Percentiles rank a stretch among this genome's conserved stretches.
These are phyloP conservation scores for Campodea augens DNA, from an alignment of 1,140 invertebrate species.

Conservation along the genomic window DNA sequence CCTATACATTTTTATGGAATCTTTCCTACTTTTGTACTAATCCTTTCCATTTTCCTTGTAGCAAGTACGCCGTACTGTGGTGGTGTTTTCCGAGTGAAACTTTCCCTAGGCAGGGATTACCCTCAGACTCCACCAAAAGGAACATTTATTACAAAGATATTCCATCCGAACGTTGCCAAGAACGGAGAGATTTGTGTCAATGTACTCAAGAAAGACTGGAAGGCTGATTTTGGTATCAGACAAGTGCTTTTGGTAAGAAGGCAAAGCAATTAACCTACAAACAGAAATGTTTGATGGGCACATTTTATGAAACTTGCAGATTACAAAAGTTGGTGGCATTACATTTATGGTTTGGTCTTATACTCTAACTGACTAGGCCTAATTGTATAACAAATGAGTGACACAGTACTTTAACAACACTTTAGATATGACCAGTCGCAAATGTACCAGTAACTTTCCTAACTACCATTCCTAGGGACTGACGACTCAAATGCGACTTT, in stretches of 20 bases:
- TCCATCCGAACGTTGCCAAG: slow-evolving; percentile 88
- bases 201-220: slow-evolving; percentile 94
- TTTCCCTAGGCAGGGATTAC: slow-evolving; percentile 82
- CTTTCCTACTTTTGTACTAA: slow-evolving; percentile 6
- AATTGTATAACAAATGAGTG: too few species aligned
- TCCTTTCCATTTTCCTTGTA: slow-evolving; percentile 22
- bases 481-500: too few species aligned
- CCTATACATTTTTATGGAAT: neutral
- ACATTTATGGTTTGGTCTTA: too few species aligned
- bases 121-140: slow-evolving; percentile 83
- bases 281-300: too few species aligned
- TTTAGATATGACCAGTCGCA: too few species aligned
- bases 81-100: slow-evolving; percentile 71
- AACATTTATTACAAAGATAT: slow-evolving; percentile 90
- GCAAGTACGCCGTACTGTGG: slow-evolving; percentile 68
- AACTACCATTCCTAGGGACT: too few species aligned
- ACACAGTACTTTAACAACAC: too few species aligned
- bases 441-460: too few species aligned
- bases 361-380: too few species aligned
- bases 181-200: slow-evolving; percentile 96
- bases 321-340: too few species aligned
- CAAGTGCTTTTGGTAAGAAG: slow-evolving; percentile 78
- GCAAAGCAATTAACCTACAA: too few species aligned
- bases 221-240: slow-evolving; percentile 84
- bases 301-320: too few species aligned